Evolutionary conservation across 2,113 vertebrate species (phyloP).

Genomic region (Erythrolamprus reginae): DNA sequence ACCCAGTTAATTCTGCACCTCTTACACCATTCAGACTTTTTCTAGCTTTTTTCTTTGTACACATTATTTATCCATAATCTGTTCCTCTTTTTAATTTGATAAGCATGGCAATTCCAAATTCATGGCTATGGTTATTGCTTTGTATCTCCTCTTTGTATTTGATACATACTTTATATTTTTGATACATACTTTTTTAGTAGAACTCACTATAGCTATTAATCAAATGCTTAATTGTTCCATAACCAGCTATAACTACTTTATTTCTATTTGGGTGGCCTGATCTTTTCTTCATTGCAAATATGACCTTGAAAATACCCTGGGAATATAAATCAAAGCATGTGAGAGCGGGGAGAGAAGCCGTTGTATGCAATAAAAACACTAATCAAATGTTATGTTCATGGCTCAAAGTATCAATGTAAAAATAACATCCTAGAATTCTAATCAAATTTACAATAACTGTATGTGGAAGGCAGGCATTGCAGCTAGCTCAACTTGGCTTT

Average conservation of each 20-base stretch:
- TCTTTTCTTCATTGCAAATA: neutral
- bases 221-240: neutral
- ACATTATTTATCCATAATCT: neutral
- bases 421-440: neutral
- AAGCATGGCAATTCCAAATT: neutral
- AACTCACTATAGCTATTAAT: neutral
- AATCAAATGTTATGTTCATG: neutral
- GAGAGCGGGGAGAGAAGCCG: neutral
- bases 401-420: neutral
- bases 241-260: neutral
- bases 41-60: neutral
- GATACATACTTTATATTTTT: neutral
- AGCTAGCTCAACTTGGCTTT: neutral
- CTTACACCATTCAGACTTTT: neutral
- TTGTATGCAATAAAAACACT: too few species aligned
- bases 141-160: neutral
- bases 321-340: neutral
- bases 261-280: neutral
- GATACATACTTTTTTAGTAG: neutral
- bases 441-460: neutral
- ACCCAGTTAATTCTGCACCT: neutral
- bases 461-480: neutral
- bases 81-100: neutral
- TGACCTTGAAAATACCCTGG: neutral
- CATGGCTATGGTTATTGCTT: neutral